These are phyloP conservation scores for Linnaemya vulpina DNA, from an alignment of 2,888 invertebrate species.

Conservation along the genomic window DNA sequence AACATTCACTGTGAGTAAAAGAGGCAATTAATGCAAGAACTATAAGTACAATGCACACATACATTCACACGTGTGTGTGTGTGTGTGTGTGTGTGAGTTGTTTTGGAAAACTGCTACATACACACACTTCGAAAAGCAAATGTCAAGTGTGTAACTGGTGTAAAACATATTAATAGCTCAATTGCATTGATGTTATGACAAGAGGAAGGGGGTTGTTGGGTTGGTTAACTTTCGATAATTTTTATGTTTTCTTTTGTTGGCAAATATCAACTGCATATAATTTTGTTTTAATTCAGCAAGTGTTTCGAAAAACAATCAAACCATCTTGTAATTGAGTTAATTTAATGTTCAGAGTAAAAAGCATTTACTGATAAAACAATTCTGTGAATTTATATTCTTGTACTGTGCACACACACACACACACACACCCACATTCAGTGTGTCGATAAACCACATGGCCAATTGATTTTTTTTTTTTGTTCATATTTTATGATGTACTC, in stretches of 20 bases:
- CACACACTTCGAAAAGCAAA: constrained; percentile 17
- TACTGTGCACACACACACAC: constrained; percentile 6
- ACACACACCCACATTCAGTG: background rate
- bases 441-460: constrained; percentile 66
- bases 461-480: constrained; percentile 52
- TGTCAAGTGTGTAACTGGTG: constrained; percentile 55
- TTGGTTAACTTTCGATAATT: constrained; percentile 45
- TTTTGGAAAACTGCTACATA: constrained; percentile 9
- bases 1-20: constrained; percentile 44
- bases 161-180: constrained; percentile 63
- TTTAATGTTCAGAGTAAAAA: constrained; percentile 70
- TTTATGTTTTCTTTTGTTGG: constrained; percentile 64
- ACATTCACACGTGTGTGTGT: background rate
- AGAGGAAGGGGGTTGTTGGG: constrained; percentile 41
- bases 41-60: background rate
- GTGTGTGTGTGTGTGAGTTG: background rate
- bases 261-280: constrained; percentile 70
- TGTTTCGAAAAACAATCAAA: constrained; percentile 68
- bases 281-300: constrained; percentile 76
- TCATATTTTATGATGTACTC: constrained; percentile 32
- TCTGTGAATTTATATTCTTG: constrained; percentile 22
- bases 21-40: constrained; percentile 26
- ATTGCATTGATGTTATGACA: constrained; percentile 68
- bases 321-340: constrained; percentile 68
- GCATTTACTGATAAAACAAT: constrained; percentile 72